Evolutionary conservation across 2,888 invertebrate species (phyloP), one percentile per base, ranked within the genome.

Genomic region (Apantesis nais): DNA sequence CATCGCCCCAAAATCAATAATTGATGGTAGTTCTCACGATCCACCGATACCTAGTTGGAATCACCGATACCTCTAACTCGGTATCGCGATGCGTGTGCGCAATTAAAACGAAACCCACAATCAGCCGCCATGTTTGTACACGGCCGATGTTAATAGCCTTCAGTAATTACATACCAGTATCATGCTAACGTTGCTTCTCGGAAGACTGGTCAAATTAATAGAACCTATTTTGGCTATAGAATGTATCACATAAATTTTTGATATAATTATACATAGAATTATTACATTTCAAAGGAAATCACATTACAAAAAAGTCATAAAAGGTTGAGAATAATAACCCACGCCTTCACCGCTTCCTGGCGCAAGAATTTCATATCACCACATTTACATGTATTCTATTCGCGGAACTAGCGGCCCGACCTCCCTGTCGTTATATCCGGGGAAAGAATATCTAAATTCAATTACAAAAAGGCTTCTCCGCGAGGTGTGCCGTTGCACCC

Each of bases 71-170:
- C 89, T 90, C 91, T 91, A 91, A 90, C 89, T 89, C 86, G 84
- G 86, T 87, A 90, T 90, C 92, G 90, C 90, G 92, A 91, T 95
- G 93, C 94, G 93, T 92, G 92, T 92, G 93, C 93, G 94, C 94
- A 95, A 95, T 95, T 95, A 95, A 95, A 94, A 93, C 90, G 92
- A 91, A 94, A 93, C 94, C 94, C 82, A 91, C 94, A 95, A 95
- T 95, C 94, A 95, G 90, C 93, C 91, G 93, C 94, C 94, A 95
- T 95, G 95, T 95, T 95, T 94, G 94, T 94, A 94, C 93, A 93
- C 93, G 93, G 94, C 82, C 92, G 93, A 93, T 93, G 94, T 94
- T 94, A 95, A 94, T 94, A 93, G 93, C 93, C 87, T 88, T 87
- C 89, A 90, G 94, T 95, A 94, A 95, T 95, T 95, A 94, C 94